These are phyloP conservation scores for Agrilus cyanescens DNA, from an alignment of 2,888 invertebrate genomes.

Conservation along the genomic window DNA sequence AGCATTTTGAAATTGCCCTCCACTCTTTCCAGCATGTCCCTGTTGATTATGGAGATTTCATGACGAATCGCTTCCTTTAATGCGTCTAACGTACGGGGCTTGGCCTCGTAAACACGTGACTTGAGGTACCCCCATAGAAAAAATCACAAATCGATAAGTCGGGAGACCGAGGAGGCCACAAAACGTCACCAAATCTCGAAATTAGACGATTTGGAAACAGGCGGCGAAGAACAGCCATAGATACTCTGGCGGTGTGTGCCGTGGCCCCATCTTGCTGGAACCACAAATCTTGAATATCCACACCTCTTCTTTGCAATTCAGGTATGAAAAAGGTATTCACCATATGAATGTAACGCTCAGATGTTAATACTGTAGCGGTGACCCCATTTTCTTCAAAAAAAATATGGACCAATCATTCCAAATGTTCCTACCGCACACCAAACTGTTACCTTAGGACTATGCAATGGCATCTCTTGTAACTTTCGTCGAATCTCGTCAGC, in stretches of 20 bases:
- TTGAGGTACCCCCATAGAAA: slow-evolving; percentile 17
- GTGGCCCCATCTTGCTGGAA: slow-evolving; percentile 14
- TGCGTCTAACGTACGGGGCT: slow-evolving; percentile 10
- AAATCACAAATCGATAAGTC: slow-evolving; percentile 13
- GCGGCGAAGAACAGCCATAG: slow-evolving; percentile 10
- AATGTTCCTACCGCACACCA: slow-evolving; percentile 8
- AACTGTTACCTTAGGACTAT: slow-evolving; percentile 8
- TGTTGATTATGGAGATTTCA: slow-evolving; percentile 6
- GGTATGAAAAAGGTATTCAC: slow-evolving; percentile 10
- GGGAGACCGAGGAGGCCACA: slow-evolving; percentile 14
- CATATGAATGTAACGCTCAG: no score
- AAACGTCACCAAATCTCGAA: slow-evolving; percentile 11
- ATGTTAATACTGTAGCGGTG: slow-evolving; percentile 9
- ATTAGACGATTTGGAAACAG: slow-evolving; percentile 12
- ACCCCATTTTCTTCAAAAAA: slow-evolving; percentile 3
- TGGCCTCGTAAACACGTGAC: slow-evolving; percentile 10
- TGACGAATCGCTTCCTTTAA: slow-evolving; percentile 7
- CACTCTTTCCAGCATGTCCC: slow-evolving; percentile 6
- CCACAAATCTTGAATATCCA: background rate
- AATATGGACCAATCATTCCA: no score
- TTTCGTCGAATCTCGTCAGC: slow-evolving; percentile 8
- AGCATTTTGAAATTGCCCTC: no score
- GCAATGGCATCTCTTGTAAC: slow-evolving; percentile 10
- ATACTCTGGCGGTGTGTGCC: slow-evolving; percentile 9
- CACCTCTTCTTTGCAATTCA: slow-evolving; percentile 6